Percentiles rank a stretch among this genome's conserved stretches.
Evolutionary conservation across 2,888 invertebrate species (phyloP).

Genomic region (Neoaliturus tenellus): DNA sequence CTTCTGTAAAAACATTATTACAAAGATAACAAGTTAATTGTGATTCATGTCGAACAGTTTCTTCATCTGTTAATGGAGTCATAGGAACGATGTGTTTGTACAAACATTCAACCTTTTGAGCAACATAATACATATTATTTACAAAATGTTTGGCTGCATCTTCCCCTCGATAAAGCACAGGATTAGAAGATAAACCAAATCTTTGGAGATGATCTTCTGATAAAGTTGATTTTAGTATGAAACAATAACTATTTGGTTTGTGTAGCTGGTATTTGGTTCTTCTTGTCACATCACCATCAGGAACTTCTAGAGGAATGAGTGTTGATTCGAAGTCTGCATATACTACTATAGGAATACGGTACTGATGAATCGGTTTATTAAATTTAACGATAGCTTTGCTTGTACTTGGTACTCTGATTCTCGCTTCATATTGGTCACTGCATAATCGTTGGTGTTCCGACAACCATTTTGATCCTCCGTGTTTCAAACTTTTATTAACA

Average conservation of each 20-base stretch:
- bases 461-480: background rate
- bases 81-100: background rate
- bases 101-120: background rate
- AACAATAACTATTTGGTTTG: slow-evolving; percentile 32
- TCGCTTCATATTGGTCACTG: background rate
- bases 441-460: background rate
- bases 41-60: background rate
- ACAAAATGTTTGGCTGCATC: slow-evolving; percentile 17
- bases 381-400: background rate
- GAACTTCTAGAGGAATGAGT: background rate
- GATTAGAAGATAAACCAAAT: background rate
- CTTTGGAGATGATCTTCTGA: slow-evolving; percentile 12
- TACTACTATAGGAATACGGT: slow-evolving; percentile 1
- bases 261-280: background rate
- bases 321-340: slow-evolving; percentile 36
- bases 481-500: background rate
- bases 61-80: background rate
- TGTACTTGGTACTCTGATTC: background rate
- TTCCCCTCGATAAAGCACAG: slow-evolving; percentile 1
- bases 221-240: slow-evolving; percentile 17
- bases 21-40: background rate
- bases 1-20: background rate
- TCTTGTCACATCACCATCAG: background rate
- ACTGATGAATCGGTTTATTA: background rate
- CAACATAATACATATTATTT: slow-evolving; percentile 20